Evolutionary conservation across 2,888 invertebrate species (phyloP), one percentile per base, ranked within the genome.

Genomic region (Osmoderma eremita): DNA sequence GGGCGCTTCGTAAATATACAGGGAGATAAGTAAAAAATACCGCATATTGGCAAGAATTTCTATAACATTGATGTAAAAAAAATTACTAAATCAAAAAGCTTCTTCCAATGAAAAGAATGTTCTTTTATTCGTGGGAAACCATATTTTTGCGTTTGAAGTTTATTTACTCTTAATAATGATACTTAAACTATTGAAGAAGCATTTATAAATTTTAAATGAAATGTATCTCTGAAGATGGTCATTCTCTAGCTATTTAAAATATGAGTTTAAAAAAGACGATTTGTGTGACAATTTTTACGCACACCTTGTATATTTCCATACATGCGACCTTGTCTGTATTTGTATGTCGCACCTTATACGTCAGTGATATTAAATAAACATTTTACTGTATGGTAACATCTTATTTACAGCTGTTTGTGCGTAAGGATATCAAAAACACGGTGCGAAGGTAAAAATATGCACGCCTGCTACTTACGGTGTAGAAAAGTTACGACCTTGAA

Each of bases 401-500:
- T 58, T 24, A 58, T 58, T 58, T 58, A 58, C 58, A 58, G 42
- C 45, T 24, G 42, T 30, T 30, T 30, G 30, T 15, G 30, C 42
- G 45, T 45, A 45, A 42, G 15, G 15, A 30, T 58, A 58, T 45
- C 24, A 58, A 58, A 42, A 45, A 45, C 54, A 36, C 5, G 20
- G 6, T 48, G 12, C 18, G 48, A 20, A 48, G 18, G 20, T 48
- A 48, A 12, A n/a, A n/a, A 48, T 48, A 48, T 18, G 20, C 18
- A 48, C 48, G 48, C 18, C 10, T 36, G 17, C 12, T 53, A 17
- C 18, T 42, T 58, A 30, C 58, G 41, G 10, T 20, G 20, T 56
- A 42, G 20, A 42, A 56, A 56, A 56, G 42, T 58, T 42, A 58
- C 22, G 58, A 45, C 58, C 58, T 58, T 58, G 58, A 58, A 58